Base-by-base conservation (phyloP, 2,797 vertebrate genomes). In the Amazonetta brasiliensis region DNA sequence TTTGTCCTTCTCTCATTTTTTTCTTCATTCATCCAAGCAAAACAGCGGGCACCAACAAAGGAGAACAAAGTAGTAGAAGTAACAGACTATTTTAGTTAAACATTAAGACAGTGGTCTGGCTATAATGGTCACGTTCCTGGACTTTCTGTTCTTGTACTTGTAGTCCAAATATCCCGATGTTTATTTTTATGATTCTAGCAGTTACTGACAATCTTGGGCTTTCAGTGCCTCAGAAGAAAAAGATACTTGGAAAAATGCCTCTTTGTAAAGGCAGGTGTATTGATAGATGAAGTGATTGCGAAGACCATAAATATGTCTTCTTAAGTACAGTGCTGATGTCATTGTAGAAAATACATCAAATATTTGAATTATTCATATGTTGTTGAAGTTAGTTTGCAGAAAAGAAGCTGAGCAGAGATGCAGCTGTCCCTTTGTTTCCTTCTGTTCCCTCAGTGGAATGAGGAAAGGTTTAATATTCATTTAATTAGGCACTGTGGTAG, bases 391-490 rank as follows among this genome's bases (percentile, higher is more conserved):
- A 58, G 54, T 85, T 89, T 89, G 71, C 78, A 92, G 89, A 91
- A 90, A 83, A 41, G 74, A 74, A 90, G 68, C 95, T 94, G 75
- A 90, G 90, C 90, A 95, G 75, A 90, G 94, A 90, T 93, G 87
- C 95, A 95, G 95, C 93, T 97, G 96, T 95, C 88, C 90, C 86
- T 96, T 96, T 96, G 95, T 96, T 95, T 95, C 82, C 66, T 52
- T 96, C 75, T 93, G 4, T 72, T 96, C 84, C 93, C 84, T 93
- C 72, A 66, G 84, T 93, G 90, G 71, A 86, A 94, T 78, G 91
- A 87, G 95, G 91, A 96, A 96, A 95, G 78, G 90, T 94, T 96
- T 95, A 94, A 95, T 96, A 95, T 95, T 96, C 93, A 89, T 97
- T 95, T 95, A 94, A 96, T 95, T 96, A 96, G 86, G 54, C 90